phyloP scores from a whole-genome alignment of 2,888 invertebrate species.

The Dugesia japonica region DNA sequence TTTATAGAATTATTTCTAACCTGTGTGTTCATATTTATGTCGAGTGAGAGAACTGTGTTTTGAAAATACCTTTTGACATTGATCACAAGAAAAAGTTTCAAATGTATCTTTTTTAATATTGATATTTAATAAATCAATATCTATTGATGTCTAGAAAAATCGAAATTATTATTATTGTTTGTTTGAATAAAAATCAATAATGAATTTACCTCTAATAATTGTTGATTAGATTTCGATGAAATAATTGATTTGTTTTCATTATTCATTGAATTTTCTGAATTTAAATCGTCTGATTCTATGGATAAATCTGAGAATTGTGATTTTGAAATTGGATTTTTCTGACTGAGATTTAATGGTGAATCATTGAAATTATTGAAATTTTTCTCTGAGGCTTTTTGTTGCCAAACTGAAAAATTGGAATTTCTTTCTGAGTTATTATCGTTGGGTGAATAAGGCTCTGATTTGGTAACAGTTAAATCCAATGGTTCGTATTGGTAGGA shows the following conservation, averaged over 20 bases:
- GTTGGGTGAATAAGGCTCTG: not conserved
- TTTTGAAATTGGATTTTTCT: not conserved
- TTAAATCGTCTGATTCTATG: slow-evolving; percentile 22
- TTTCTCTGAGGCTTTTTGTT: not conserved
- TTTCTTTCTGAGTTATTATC: not conserved
- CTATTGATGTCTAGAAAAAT: not conserved
- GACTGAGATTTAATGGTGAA: slow-evolving; percentile 8
- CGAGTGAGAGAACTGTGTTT: slow-evolving; percentile 94
- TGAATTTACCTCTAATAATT: not conserved
- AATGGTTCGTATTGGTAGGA: slow-evolving; percentile 8
- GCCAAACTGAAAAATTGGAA: not conserved
- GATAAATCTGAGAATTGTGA: slow-evolving; percentile 7
- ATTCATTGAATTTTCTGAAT: slow-evolving; percentile 25
- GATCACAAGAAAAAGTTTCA: slow-evolving; percentile 64
- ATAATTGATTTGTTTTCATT: slow-evolving; percentile 16
- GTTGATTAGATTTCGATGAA: slow-evolving; percentile 16
- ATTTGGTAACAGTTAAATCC: slow-evolving; percentile 12
- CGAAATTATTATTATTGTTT: not conserved
- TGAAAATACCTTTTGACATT: slow-evolving; percentile 94
- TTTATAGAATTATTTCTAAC: slow-evolving; percentile 54
- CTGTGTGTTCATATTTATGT: slow-evolving; percentile 99
- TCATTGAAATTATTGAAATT: not conserved
- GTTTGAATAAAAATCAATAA: no score
- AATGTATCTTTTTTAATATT: not conserved
- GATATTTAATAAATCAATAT: not conserved